Conservation (phyloP, 2,113 vertebrate species). For the Marcusenius ussheri region DNA sequence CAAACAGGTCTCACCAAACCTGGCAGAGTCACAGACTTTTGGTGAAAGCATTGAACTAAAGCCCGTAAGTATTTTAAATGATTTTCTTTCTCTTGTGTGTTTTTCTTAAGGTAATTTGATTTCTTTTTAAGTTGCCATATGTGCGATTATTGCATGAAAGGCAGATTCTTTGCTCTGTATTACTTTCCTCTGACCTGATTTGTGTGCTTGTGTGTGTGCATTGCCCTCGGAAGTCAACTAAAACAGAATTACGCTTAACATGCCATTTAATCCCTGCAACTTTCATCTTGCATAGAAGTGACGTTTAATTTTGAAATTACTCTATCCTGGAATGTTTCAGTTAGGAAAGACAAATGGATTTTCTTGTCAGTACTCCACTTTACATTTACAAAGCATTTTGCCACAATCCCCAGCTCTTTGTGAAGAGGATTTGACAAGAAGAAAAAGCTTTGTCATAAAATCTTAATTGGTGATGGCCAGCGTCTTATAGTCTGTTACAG, state of each 20-base stretch:
- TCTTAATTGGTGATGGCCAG: not conserved
- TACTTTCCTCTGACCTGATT: not conserved
- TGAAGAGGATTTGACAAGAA: not conserved
- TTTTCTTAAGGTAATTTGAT: not conserved
- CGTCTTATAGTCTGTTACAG: not conserved
- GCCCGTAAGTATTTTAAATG: not conserved
- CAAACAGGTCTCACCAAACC: not conserved
- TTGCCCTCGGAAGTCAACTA: not conserved
- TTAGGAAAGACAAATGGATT: slow-evolving; percentile 4
- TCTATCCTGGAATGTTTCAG: not conserved
- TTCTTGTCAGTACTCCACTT: not conserved
- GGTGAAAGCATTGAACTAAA: not conserved
- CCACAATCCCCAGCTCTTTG: not conserved
- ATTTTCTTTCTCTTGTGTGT: not conserved
- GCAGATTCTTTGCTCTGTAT: not conserved
- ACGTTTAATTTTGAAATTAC: not conserved
- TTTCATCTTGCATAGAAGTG: not conserved
- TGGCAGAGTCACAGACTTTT: not conserved
- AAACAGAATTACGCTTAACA: not conserved
- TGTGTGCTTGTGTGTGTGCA: not conserved
- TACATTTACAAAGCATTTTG: not conserved
- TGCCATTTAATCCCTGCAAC: not conserved
- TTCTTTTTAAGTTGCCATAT: not conserved
- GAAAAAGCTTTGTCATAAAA: not conserved
- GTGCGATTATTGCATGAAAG: not conserved